Evolutionary conservation across 1,140 invertebrate genomes (phyloP).

Genomic region (Apis laboriosa): DNA sequence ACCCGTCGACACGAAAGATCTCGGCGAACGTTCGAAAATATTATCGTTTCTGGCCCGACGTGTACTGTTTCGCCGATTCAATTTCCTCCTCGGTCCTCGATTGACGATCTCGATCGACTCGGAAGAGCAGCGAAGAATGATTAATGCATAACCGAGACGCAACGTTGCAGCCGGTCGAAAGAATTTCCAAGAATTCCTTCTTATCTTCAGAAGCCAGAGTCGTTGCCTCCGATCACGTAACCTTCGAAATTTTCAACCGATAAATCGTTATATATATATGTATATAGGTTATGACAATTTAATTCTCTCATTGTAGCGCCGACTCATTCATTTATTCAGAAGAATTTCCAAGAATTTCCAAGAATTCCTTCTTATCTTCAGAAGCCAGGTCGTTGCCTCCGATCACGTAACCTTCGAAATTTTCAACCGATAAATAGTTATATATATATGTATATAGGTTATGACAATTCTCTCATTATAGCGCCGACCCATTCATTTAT

Average conservation of each 20-base stretch:
- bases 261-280: neutral
- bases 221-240: neutral
- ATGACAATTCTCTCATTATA: neutral
- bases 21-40: neutral
- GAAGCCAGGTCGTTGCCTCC: constrained; percentile 18
- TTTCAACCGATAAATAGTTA: neutral
- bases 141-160: neutral
- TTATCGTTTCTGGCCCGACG: neutral
- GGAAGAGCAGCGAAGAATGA: neutral
- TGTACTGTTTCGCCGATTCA: neutral
- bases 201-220: constrained; percentile 18
- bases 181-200: neutral
- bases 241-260: constrained; percentile 13
- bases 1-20: neutral
- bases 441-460: no score
- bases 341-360: no score
- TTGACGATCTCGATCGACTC: neutral
- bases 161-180: neutral
- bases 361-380: neutral
- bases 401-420: constrained; percentile 9
- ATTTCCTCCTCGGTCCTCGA: neutral
- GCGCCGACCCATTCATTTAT: neutral
- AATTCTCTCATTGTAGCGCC: neutral
- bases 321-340: neutral
- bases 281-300: neutral